Conservation (phyloP, 2,888 invertebrate genomes). For the Elysia crispata region DNA sequence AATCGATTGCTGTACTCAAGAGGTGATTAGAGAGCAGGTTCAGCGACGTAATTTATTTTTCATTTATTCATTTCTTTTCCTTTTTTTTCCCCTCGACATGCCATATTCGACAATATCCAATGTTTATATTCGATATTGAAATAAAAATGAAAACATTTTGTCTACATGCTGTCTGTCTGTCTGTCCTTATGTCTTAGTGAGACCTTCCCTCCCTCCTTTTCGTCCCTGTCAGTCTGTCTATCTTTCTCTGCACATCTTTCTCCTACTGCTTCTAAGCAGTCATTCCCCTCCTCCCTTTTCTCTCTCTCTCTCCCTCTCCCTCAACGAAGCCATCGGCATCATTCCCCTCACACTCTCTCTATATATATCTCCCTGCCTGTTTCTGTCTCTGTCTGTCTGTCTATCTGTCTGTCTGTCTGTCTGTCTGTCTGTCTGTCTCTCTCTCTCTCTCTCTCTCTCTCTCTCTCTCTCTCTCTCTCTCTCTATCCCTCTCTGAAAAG, state of each 20-base stretch:
- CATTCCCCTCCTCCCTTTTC: too few species aligned
- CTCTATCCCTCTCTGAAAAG: not conserved
- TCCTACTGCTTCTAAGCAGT: too few species aligned
- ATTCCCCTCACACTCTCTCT: too few species aligned
- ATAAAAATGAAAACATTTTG: too few species aligned
- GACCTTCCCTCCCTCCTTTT: not conserved
- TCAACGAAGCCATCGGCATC: too few species aligned
- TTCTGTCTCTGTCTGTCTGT: not conserved
- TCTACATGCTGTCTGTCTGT: too few species aligned
- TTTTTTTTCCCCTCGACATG: not conserved
- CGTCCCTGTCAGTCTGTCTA: not conserved
- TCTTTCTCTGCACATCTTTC: not conserved
- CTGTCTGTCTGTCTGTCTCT: slow-evolving; percentile 11
- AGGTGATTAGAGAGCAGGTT: too few species aligned
- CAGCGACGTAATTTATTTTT: too few species aligned
- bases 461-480: slow-evolving; percentile 23
- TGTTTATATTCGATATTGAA: too few species aligned
- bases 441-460: slow-evolving; percentile 39
- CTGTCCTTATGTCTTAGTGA: too few species aligned
- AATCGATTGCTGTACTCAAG: too few species aligned
- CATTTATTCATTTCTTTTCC: not conserved
- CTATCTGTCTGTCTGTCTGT: not conserved
- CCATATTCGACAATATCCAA: not conserved
- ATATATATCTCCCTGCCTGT: too few species aligned
- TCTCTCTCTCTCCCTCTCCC: not conserved